These are phyloP conservation scores for Lophius americanus DNA, from an alignment of 2,797 vertebrate genomes.

Conservation along the genomic window DNA sequence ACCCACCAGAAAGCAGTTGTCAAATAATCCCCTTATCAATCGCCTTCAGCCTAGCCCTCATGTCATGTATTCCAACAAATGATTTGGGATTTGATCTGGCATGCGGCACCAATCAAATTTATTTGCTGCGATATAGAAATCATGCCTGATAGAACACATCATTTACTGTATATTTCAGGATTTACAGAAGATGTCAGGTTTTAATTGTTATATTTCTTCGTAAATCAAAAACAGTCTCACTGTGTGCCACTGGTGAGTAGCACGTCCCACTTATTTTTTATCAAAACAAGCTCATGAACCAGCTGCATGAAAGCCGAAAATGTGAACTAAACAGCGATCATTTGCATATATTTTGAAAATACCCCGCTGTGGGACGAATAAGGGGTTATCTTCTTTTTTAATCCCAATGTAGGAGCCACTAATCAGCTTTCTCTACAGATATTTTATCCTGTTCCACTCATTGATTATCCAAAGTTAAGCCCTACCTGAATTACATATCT, in stretches of 20 bases:
- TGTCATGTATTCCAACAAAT: slow-evolving; percentile 38
- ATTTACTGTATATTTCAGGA: slow-evolving; percentile 2
- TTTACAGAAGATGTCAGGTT: not conserved
- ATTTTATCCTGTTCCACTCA: not conserved
- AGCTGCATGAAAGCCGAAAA: not conserved
- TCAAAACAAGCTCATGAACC: not conserved
- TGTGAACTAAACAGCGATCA: not conserved
- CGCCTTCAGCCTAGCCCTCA: slow-evolving; percentile 28
- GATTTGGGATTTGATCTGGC: slow-evolving; percentile 39
- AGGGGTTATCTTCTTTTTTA: too few species aligned
- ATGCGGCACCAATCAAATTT: slow-evolving; percentile 39
- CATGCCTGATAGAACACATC: not conserved
- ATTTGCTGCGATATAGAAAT: slow-evolving; percentile 14
- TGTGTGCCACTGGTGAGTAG: too few species aligned
- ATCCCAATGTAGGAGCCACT: not conserved
- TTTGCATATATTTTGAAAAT: too few species aligned
- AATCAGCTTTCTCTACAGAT: not conserved
- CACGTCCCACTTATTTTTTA: not conserved
- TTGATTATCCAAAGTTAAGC: too few species aligned
- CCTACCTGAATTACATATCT: not conserved
- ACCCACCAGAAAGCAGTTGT: slow-evolving; percentile 37
- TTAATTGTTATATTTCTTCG: not conserved
- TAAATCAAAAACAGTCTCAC: not conserved
- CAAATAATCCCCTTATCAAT: slow-evolving; percentile 57
- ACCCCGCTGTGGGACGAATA: too few species aligned